phyloP scores from a whole-genome alignment of 2,888 invertebrate genomes.

The Eupithecia subfuscata region DNA sequence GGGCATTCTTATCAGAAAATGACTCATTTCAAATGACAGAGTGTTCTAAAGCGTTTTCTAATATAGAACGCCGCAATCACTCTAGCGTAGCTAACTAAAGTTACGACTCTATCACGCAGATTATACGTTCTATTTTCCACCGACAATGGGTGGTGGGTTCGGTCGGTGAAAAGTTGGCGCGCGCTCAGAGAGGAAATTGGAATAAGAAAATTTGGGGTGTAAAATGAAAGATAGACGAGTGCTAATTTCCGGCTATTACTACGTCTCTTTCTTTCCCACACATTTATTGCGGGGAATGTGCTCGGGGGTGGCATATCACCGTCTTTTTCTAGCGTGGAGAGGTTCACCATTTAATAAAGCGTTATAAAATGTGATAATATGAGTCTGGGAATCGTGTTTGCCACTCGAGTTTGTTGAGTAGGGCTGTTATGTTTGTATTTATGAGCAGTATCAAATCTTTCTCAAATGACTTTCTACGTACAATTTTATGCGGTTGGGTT shows the following conservation, averaged over 20 bases:
- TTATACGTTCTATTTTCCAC: conserved; percentile 46
- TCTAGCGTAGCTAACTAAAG: conserved; percentile 43
- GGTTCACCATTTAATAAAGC: conserved; percentile 63
- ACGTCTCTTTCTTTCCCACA: conserved; percentile 83
- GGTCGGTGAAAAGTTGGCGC: conserved; percentile 63
- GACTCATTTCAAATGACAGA: conserved; percentile 88
- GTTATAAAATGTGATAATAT: conserved; percentile 51
- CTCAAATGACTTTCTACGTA: background rate
- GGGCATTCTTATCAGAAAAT: conserved; percentile 88
- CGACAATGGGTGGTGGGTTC: conserved; percentile 52
- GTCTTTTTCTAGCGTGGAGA: conserved; percentile 75
- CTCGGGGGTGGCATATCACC: conserved; percentile 66
- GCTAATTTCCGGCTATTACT: conserved; percentile 88
- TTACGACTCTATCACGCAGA: conserved; percentile 46
- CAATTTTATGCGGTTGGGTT: background rate
- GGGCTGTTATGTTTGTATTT: conserved; percentile 44
- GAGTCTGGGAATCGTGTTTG: conserved; percentile 41
- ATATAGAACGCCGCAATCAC: conserved; percentile 65
- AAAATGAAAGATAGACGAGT: conserved; percentile 90
- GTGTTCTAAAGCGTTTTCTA: conserved; percentile 77
- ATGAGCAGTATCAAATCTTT: conserved; percentile 23
- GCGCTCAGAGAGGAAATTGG: conserved; percentile 86
- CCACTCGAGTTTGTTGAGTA: conserved; percentile 36
- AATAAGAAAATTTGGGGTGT: conserved; percentile 91
- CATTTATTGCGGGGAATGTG: conserved; percentile 77